phyloP scores from a whole-genome alignment of 2,888 invertebrate species.

The Spisula solida region DNA sequence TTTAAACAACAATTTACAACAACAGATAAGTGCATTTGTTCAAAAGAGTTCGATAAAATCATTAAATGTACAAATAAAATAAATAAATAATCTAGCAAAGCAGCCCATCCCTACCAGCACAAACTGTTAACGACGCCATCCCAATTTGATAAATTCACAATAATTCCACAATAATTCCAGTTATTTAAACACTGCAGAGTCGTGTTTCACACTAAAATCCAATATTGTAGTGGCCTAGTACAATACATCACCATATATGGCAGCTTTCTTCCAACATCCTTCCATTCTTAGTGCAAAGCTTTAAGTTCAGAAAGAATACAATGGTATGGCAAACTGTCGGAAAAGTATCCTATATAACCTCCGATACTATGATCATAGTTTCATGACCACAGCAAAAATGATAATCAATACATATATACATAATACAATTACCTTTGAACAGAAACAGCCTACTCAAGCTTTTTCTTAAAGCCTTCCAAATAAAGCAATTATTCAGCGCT shows the following conservation, averaged over 20 bases:
- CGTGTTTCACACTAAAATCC: not conserved
- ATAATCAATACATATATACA: not conserved
- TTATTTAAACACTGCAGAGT: not conserved
- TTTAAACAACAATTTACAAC: too few species aligned
- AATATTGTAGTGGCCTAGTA: not conserved
- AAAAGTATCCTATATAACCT: not conserved
- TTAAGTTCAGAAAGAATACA: not conserved
- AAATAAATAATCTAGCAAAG: not conserved
- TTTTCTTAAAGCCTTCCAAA: not conserved
- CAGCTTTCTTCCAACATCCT: not conserved
- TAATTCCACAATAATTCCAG: not conserved
- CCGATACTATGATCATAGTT: not conserved
- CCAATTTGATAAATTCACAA: not conserved
- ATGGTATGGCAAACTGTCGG: not conserved
- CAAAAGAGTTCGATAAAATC: not conserved
- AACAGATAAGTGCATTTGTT: too few species aligned
- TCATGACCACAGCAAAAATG: not conserved
- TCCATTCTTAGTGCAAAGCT: not conserved
- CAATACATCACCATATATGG: conserved; percentile 1
- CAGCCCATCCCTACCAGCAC: not conserved
- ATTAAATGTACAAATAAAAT: not conserved
- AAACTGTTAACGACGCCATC: not conserved
- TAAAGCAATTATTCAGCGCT: not conserved
- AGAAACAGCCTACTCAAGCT: not conserved
- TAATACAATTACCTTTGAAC: not conserved